These are phyloP conservation scores for Mythimna pallens DNA, from an alignment of 2,888 invertebrate species.

Conservation along the genomic window DNA sequence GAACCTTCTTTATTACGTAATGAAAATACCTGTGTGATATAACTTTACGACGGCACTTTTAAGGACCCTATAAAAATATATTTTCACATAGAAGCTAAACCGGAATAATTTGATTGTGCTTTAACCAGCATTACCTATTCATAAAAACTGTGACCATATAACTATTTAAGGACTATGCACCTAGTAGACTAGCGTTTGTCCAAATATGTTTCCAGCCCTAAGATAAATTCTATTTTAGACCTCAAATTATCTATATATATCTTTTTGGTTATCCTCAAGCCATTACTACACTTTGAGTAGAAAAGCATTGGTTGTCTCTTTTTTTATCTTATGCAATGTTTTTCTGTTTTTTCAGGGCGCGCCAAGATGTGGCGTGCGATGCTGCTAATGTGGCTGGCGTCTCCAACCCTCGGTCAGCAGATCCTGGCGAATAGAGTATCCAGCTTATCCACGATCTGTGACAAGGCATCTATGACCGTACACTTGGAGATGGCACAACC, in stretches of 20 bases:
- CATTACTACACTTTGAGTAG: not conserved
- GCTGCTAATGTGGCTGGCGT: constrained; percentile 75
- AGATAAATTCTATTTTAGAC: not conserved
- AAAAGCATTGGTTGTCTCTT: not conserved
- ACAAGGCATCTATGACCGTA: constrained; percentile 91
- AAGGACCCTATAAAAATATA: constrained; percentile 35
- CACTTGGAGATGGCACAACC: constrained; percentile 91
- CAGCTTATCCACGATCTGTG: constrained; percentile 91
- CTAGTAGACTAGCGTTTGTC: not conserved
- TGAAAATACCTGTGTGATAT: constrained; percentile 53
- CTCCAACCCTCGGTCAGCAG: constrained; percentile 70
- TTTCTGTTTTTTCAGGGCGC: constrained; percentile 71
- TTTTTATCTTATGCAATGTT: constrained; percentile 4
- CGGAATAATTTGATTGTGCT: constrained; percentile 17
- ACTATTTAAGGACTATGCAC: not conserved
- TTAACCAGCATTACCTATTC: not conserved
- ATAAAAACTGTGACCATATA: not conserved
- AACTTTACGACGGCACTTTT: constrained; percentile 46
- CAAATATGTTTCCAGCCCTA: not conserved
- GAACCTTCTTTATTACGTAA: constrained; percentile 63
- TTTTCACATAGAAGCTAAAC: constrained; percentile 15
- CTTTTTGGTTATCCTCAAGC: not conserved
- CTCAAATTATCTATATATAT: not conserved
- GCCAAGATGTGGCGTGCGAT: constrained; percentile 83
- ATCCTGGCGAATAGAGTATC: constrained; percentile 89